phyloP scores from a whole-genome alignment of 2,797 vertebrate genomes.

The Octomys mimax region DNA sequence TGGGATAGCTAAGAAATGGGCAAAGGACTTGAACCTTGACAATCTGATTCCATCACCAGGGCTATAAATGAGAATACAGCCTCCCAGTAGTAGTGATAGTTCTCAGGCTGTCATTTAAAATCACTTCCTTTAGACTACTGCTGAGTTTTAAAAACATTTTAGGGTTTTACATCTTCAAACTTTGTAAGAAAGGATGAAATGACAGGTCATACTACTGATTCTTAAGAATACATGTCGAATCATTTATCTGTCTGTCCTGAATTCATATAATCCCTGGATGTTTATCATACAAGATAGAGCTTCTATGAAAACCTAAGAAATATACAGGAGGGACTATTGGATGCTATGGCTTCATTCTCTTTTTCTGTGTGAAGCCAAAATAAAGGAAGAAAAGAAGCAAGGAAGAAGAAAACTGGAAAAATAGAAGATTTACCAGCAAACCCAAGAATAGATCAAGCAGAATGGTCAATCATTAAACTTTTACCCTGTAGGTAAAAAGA shows the following conservation, averaged over 20 bases:
- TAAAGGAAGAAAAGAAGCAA: background rate
- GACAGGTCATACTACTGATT: background rate
- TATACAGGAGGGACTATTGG: background rate
- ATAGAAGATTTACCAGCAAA: background rate
- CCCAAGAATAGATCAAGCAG: background rate
- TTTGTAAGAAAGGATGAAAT: constrained; percentile 13
- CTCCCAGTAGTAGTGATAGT: background rate
- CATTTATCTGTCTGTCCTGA: background rate
- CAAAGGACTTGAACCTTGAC: background rate
- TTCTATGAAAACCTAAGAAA: background rate
- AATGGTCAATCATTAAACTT: background rate
- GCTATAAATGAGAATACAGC: background rate
- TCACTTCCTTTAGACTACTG: background rate
- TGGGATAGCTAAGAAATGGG: background rate
- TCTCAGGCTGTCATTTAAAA: background rate
- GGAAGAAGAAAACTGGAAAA: background rate
- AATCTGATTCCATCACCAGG: background rate
- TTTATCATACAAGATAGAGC: constrained; percentile 9
- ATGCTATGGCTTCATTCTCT: background rate
- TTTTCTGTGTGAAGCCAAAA: background rate
- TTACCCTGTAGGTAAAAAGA: background rate
- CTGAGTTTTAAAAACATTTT: constrained; percentile 14
- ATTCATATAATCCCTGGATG: background rate
- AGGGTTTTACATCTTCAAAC: background rate
- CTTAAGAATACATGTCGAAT: background rate